Evolutionary conservation across 2,113 vertebrate genomes (phyloP).

Genomic region (Trinectes maculatus): DNA sequence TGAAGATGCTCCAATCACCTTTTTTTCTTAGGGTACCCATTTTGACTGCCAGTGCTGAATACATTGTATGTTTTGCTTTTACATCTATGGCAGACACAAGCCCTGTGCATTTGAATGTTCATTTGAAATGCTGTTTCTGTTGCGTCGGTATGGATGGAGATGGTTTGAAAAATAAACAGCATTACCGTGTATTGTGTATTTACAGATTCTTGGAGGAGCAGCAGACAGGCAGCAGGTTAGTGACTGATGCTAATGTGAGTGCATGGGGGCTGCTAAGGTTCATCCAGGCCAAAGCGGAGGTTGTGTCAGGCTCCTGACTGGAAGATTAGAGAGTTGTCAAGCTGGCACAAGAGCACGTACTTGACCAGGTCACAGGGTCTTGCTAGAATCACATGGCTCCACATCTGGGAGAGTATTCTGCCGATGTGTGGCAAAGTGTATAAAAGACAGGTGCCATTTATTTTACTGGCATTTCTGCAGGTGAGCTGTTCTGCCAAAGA

Average conservation of each 20-base stretch:
- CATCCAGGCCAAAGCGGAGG: slow-evolving; percentile 28
- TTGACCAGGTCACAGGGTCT: slow-evolving; percentile 29
- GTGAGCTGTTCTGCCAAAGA: not conserved
- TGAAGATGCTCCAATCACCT: too few species aligned
- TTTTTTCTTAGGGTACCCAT: too few species aligned
- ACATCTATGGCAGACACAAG: too few species aligned
- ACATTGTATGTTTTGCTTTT: too few species aligned
- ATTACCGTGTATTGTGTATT: too few species aligned
- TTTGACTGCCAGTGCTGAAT: too few species aligned
- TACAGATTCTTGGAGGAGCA: slow-evolving; percentile 40
- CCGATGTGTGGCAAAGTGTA: not conserved
- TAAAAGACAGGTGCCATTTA: slow-evolving; percentile 12
- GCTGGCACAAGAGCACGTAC: slow-evolving; percentile 25
- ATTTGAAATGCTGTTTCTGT: too few species aligned
- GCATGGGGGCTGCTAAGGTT: slow-evolving; percentile 24
- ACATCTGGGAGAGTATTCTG: not conserved
- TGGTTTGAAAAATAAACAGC: too few species aligned
- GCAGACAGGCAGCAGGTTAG: slow-evolving; percentile 38
- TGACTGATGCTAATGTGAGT: slow-evolving; percentile 47
- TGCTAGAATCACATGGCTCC: slow-evolving; percentile 12
- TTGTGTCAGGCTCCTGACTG: slow-evolving; percentile 27
- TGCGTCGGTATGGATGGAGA: not conserved
- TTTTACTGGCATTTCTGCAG: not conserved
- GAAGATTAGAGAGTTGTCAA: slow-evolving; percentile 16
- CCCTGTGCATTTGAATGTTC: too few species aligned